phyloP scores from a whole-genome alignment of 2,113 vertebrate species.

The Pelecanoides urinatrix region DNA sequence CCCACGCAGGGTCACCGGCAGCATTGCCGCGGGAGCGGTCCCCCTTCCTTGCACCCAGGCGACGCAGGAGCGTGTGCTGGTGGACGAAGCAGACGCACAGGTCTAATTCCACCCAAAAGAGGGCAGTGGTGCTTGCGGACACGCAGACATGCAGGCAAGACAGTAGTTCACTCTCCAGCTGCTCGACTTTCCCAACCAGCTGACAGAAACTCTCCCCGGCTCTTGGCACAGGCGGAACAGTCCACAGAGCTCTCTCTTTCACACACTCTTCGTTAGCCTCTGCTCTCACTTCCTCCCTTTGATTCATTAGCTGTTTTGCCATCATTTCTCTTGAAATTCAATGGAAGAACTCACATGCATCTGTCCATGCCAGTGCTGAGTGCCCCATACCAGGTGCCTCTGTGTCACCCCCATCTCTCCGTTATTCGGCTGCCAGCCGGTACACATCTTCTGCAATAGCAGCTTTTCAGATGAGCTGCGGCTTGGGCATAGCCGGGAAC shows the following conservation, averaged over 20 bases:
- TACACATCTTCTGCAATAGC: background rate
- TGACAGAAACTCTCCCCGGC: conserved; percentile 11
- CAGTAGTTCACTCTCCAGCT: background rate
- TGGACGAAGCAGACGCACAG: background rate
- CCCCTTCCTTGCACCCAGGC: background rate
- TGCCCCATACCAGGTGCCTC: background rate
- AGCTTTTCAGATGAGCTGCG: background rate
- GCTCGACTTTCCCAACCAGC: conserved; percentile 15
- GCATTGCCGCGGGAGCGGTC: background rate
- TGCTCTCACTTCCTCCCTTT: conserved; percentile 42
- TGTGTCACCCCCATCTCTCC: background rate
- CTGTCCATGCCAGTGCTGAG: background rate
- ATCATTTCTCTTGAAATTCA: conserved; percentile 16
- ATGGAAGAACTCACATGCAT: background rate
- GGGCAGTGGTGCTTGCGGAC: conserved; percentile 36
- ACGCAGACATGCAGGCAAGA: background rate
- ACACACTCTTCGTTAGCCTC: conserved; percentile 10
- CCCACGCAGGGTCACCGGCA: accelerated
- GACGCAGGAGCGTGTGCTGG: accelerated
- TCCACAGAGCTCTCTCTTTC: background rate
- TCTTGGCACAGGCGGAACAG: conserved; percentile 17
- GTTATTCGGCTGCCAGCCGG: background rate
- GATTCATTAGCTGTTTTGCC: conserved; percentile 31
- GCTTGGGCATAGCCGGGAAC: conserved; percentile 13
- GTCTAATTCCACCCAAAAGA: conserved; percentile 52